Conservation (phyloP, 2,888 invertebrate genomes). For the Aleiodes testaceus region DNA sequence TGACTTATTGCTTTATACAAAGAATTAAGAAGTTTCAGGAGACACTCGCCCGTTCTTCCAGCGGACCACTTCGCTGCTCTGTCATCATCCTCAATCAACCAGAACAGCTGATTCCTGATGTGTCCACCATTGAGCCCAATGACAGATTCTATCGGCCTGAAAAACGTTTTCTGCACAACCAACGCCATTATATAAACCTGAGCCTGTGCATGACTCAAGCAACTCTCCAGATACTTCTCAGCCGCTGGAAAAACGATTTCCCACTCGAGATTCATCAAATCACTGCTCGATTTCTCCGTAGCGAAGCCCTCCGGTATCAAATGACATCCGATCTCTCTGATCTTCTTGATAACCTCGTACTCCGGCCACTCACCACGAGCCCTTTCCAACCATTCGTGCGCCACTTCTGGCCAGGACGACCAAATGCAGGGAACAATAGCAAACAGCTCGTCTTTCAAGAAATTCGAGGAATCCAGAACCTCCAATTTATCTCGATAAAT, state of each 20-base stretch:
- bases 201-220: constrained; percentile 82
- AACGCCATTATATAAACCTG: constrained; percentile 82
- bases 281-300: constrained; percentile 70
- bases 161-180: constrained; percentile 81
- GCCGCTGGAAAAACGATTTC: constrained; percentile 85
- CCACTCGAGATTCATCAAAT: constrained; percentile 83
- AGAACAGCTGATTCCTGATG: constrained; percentile 83
- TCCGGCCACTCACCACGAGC: constrained; percentile 81
- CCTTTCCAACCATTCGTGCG: constrained; percentile 80
- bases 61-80: constrained; percentile 82
- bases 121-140: constrained; percentile 82
- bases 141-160: constrained; percentile 79
- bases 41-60: constrained; percentile 81
- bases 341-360: constrained; percentile 78
- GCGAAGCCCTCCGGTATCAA: constrained; percentile 82
- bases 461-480: constrained; percentile 64
- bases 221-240: constrained; percentile 83
- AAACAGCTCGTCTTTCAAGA: constrained; percentile 72
- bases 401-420: constrained; percentile 83
- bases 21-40: constrained; percentile 78
- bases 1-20: constrained; percentile 79
- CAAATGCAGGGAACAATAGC: constrained; percentile 83
- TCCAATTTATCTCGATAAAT: constrained; percentile 78
- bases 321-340: constrained; percentile 80
- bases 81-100: constrained; percentile 83